A percentile compares a stretch with the other conserved stretches of the same genome.
Evolutionary conservation across 2,797 vertebrate species (phyloP).

Genomic region (Bovichtus variegatus): DNA sequence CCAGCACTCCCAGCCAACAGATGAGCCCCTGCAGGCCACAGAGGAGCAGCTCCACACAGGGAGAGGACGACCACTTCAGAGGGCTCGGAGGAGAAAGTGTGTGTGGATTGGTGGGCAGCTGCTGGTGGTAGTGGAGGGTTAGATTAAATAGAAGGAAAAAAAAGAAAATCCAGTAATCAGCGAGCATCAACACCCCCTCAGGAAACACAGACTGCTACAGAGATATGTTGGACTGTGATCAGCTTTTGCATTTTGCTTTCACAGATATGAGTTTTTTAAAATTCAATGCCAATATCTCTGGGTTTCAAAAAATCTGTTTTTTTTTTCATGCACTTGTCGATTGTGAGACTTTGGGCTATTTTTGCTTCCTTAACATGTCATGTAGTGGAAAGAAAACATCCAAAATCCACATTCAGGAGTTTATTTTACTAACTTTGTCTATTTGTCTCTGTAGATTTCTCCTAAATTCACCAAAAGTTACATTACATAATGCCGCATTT

Average conservation of each 20-base stretch:
- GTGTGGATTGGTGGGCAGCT: background rate
- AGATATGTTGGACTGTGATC: conserved; percentile 71
- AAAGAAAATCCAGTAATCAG: conserved; percentile 39
- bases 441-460: too few species aligned
- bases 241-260: conserved; percentile 45
- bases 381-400: too few species aligned
- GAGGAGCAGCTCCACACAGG: conserved; percentile 40
- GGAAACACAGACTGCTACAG: conserved; percentile 57
- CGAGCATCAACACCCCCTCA: conserved; percentile 41
- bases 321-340: too few species aligned
- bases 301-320: too few species aligned
- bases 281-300: conserved; percentile 21
- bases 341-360: too few species aligned
- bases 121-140: conserved; percentile 28
- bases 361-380: too few species aligned
- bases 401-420: too few species aligned
- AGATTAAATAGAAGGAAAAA: conserved; percentile 45
- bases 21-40: conserved; percentile 44
- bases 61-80: conserved; percentile 48
- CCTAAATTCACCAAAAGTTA: too few species aligned
- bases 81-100: conserved; percentile 19
- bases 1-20: conserved; percentile 61
- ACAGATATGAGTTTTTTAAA: conserved; percentile 40
- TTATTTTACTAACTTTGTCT: too few species aligned
- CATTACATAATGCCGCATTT: too few species aligned